Percentiles rank a stretch among this genome's conserved stretches.
Evolutionary conservation across 2,113 vertebrate genomes (phyloP).

Genomic region (Cyanoderma ruficeps): DNA sequence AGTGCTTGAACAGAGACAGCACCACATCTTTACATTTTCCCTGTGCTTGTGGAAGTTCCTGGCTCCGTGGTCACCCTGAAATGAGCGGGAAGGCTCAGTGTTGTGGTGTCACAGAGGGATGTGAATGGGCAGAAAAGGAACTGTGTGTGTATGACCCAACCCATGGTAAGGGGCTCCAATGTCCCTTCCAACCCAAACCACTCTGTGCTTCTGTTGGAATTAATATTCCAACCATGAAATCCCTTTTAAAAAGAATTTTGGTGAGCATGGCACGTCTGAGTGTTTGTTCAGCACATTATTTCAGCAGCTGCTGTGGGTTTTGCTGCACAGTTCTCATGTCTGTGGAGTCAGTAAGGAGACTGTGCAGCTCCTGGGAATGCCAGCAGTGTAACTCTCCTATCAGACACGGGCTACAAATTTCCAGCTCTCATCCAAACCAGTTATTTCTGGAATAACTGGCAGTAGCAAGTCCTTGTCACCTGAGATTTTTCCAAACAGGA

Average conservation of each 20-base stretch:
- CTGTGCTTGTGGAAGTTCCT: not conserved
- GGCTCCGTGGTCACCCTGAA: rapidly evolving
- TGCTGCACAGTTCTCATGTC: not conserved
- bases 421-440: not conserved
- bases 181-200: not conserved
- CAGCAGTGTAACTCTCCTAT: not conserved
- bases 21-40: not conserved
- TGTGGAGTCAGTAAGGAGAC: not conserved
- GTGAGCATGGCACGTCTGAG: not conserved
- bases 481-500: not conserved
- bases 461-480: not conserved
- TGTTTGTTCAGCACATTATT: not conserved
- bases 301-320: not conserved
- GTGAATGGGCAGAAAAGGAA: not conserved
- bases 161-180: not conserved
- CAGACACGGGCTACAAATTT: not conserved
- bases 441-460: not conserved
- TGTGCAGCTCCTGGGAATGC: not conserved
- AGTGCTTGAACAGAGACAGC: not conserved
- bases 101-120: not conserved
- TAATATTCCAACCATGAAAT: not conserved
- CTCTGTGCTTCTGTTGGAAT: not conserved
- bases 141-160: not conserved
- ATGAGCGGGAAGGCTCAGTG: not conserved
- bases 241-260: not conserved